Percentiles rank a stretch among this genome's conserved stretches.
Evolutionary conservation across 2,797 vertebrate species (phyloP).

Genomic region (Numenius phaeopus): DNA sequence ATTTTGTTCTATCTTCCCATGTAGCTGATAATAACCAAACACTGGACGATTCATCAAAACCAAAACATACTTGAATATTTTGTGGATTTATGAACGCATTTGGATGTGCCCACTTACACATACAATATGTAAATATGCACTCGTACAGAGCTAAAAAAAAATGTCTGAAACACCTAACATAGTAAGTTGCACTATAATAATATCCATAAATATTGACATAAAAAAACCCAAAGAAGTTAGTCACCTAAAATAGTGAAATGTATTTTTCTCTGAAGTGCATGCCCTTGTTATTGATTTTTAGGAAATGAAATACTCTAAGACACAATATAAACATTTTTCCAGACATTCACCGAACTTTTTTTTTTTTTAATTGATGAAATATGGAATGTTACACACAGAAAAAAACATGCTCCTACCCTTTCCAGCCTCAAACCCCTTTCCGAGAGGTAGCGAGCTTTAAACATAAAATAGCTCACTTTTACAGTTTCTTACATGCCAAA

Average conservation of each 20-base stretch:
- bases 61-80: neutral
- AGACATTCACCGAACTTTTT: slow-evolving; percentile 39
- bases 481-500: slow-evolving; percentile 11
- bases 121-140: neutral
- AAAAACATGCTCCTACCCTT: neutral
- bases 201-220: neutral
- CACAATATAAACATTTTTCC: slow-evolving; percentile 14
- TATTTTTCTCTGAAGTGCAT: slow-evolving; percentile 30
- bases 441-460: neutral
- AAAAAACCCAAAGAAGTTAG: neutral
- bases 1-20: neutral
- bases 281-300: slow-evolving; percentile 43
- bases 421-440: neutral
- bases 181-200: neutral
- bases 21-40: neutral
- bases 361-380: slow-evolving; percentile 27
- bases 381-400: neutral
- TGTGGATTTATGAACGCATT: neutral
- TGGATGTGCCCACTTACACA: neutral
- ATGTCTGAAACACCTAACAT: neutral
- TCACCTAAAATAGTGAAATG: neutral
- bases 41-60: neutral
- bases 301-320: slow-evolving; percentile 38
- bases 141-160: neutral
- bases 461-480: slow-evolving; percentile 49